phyloP scores from a whole-genome alignment of 2,888 invertebrate species.

The Laothoe populi region DNA sequence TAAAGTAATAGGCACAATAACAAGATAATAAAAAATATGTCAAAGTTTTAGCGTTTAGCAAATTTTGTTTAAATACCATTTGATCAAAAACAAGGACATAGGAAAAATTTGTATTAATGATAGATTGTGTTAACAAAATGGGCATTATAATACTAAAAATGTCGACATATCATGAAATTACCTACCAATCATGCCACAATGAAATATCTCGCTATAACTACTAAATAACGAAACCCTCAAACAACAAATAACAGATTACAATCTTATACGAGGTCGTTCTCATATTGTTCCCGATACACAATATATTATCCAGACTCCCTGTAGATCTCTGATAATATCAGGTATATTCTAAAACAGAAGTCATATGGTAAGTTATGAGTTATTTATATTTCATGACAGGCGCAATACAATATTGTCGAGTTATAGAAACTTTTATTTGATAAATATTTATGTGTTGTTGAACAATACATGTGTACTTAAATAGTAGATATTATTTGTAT shows the following conservation, averaged over 20 bases:
- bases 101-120: too few species aligned
- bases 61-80: too few species aligned
- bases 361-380: constrained; percentile 2
- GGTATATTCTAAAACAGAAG: background rate
- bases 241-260: constrained; percentile 21
- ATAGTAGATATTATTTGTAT: too few species aligned
- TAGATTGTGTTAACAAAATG: too few species aligned
- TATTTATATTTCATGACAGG: background rate
- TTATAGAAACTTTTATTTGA: background rate
- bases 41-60: too few species aligned
- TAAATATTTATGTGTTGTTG: background rate
- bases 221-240: background rate
- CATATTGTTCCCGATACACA: constrained; percentile 20
- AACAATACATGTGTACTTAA: too few species aligned
- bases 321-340: constrained; percentile 14
- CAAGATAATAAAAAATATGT: too few species aligned
- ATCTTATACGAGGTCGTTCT: constrained; percentile 12
- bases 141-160: too few species aligned
- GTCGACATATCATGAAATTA: too few species aligned
- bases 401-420: background rate
- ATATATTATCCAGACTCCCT: constrained; percentile 15
- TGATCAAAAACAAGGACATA: too few species aligned
- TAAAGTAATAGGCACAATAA: too few species aligned
- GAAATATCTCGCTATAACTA: background rate
- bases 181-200: background rate